Evolutionary conservation across 2,888 invertebrate species (phyloP).

Genomic region (Ectemnius lituratus): DNA sequence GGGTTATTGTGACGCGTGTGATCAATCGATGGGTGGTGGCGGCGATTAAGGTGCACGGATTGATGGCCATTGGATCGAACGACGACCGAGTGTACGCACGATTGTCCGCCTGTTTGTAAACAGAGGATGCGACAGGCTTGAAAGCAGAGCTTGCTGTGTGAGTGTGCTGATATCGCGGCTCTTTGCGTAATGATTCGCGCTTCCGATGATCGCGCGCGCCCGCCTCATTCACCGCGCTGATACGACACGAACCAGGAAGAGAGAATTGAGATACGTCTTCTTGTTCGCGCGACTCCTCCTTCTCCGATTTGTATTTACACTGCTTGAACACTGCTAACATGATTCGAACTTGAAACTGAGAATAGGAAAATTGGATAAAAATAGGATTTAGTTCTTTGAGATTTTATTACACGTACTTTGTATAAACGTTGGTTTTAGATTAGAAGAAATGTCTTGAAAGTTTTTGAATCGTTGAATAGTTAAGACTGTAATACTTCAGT

Average conservation of each 20-base stretch:
- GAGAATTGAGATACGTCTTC: no score
- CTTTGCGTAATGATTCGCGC: conserved; percentile 57
- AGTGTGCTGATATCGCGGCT: conserved; percentile 36
- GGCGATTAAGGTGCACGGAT: conserved; percentile 33
- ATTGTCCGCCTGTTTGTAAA: conserved; percentile 48
- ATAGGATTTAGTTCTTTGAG: no score
- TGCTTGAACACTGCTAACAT: neutral
- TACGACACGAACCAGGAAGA: conserved; percentile 27
- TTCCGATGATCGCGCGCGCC: conserved; percentile 16
- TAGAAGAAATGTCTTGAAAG: no score
- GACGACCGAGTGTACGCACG: conserved; percentile 12
- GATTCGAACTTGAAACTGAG: neutral
- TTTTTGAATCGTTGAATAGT: no score
- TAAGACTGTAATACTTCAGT: no score
- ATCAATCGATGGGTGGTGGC: conserved; percentile 32
- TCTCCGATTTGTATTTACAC: neutral
- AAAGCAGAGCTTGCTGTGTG: conserved; percentile 26
- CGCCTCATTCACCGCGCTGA: conserved; percentile 50
- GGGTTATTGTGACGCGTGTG: conserved; percentile 45
- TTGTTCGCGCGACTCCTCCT: neutral
- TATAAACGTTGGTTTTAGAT: no score
- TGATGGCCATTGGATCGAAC: conserved; percentile 31
- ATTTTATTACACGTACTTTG: no score
- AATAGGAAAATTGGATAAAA: no score
- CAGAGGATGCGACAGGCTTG: conserved; percentile 38